Evolutionary conservation across 2,888 invertebrate genomes (phyloP).

Genomic region (Synanthedon formicaeformis): DNA sequence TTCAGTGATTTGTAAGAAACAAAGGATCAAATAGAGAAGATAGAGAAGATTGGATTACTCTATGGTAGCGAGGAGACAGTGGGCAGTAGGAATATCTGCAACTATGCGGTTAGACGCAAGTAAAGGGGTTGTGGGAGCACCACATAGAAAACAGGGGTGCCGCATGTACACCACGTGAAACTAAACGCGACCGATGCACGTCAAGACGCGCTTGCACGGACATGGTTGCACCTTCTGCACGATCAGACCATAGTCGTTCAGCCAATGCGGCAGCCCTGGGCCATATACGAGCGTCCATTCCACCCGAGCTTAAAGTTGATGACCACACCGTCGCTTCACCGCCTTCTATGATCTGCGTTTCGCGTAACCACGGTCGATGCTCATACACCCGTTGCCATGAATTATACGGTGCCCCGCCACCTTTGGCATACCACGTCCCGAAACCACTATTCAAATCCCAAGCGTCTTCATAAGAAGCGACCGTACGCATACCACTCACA

Average conservation of each 20-base stretch:
- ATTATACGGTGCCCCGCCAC: conserved; percentile 79
- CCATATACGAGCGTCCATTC: conserved; percentile 81
- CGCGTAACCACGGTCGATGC: conserved; percentile 75
- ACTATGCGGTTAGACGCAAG: conserved; percentile 53
- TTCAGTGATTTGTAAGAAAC: no score
- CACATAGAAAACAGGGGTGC: conserved; percentile 80
- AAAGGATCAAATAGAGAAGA: no score
- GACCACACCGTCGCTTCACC: conserved; percentile 88
- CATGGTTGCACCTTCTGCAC: conserved; percentile 51
- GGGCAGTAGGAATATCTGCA: no score
- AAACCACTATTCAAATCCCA: conserved; percentile 88
- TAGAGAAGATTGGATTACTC: no score
- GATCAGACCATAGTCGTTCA: conserved; percentile 80
- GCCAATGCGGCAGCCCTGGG: conserved; percentile 84
- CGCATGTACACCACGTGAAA: conserved; percentile 70
- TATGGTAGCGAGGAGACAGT: no score
- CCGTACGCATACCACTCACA: conserved; percentile 73
- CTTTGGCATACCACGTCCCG: conserved; percentile 77
- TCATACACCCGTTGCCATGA: conserved; percentile 88
- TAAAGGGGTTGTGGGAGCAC: conserved; percentile 78
- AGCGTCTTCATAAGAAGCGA: conserved; percentile 84
- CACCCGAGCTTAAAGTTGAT: conserved; percentile 76
- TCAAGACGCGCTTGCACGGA: conserved; percentile 75
- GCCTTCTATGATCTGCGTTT: conserved; percentile 67
- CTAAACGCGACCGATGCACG: conserved; percentile 72